These are phyloP conservation scores for Trogon melanurus DNA, from an alignment of 2,113 vertebrate genomes.

Conservation along the genomic window DNA sequence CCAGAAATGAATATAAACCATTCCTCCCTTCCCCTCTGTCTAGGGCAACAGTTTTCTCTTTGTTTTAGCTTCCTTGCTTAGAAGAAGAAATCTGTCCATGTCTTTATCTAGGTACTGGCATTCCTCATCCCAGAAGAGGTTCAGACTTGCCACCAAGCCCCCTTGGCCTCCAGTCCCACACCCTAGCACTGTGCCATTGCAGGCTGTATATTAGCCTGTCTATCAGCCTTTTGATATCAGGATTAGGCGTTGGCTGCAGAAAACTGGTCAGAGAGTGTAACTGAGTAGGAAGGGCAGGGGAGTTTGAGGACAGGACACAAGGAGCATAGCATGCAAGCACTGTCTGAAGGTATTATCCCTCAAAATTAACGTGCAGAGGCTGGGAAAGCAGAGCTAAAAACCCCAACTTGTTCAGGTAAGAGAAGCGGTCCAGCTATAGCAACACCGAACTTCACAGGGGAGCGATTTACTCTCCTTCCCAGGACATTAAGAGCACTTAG, in stretches of 20 bases:
- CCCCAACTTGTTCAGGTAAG: background rate
- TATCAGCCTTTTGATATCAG: background rate
- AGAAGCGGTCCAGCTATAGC: background rate
- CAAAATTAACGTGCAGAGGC: background rate
- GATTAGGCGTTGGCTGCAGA: background rate
- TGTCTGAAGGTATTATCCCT: background rate
- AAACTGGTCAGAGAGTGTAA: background rate
- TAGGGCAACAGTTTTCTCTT: background rate
- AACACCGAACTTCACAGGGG: background rate
- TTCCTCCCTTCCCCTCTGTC: background rate
- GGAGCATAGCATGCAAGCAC: background rate
- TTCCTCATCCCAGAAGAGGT: background rate
- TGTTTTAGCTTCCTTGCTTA: background rate
- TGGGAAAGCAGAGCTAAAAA: background rate
- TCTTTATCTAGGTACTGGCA: background rate
- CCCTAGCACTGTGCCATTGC: background rate
- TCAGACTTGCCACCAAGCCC: background rate
- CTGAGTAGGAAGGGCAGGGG: background rate
- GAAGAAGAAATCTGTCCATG: background rate
- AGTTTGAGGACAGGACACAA: background rate
- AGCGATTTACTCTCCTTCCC: background rate
- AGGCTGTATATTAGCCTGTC: background rate
- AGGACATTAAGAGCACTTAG: background rate
- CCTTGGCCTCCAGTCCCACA: background rate
- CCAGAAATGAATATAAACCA: background rate